Percentiles rank a stretch among this genome's conserved stretches.
Conservation (phyloP, 2,113 vertebrate genomes). For the Motacilla tschutschensis region DNA sequence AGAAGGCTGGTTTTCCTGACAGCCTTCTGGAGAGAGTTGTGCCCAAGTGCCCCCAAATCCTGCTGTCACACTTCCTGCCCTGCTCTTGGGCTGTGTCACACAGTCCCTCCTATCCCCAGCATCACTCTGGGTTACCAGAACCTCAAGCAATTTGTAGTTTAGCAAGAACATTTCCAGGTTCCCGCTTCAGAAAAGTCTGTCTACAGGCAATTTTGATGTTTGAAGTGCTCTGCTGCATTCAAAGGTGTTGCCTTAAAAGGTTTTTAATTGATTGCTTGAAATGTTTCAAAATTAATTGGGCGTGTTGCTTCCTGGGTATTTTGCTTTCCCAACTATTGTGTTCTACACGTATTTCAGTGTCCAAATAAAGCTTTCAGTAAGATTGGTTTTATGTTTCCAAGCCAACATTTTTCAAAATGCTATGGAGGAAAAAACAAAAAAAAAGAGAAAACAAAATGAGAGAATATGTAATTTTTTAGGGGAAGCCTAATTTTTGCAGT, state of each 20-base stretch:
- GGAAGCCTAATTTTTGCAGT: neutral
- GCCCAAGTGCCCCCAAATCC: neutral
- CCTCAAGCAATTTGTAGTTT: neutral
- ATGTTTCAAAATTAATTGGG: neutral
- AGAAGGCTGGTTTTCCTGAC: neutral
- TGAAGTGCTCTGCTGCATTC: neutral
- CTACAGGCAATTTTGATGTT: neutral
- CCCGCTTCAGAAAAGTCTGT: neutral
- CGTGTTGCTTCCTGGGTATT: neutral
- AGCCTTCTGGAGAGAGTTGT: neutral
- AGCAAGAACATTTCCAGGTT: neutral
- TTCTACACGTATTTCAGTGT: neutral
- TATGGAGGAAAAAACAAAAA: neutral
- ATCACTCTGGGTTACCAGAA: neutral
- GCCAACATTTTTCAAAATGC: neutral
- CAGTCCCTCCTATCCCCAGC: accelerated
- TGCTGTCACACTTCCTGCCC: neutral
- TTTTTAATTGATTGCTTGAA: neutral
- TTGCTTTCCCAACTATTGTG: neutral
- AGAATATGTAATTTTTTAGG: neutral
- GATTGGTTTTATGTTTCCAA: neutral
- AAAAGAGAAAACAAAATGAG: neutral
- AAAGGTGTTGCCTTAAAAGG: neutral
- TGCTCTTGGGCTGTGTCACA: accelerated
- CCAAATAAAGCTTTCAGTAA: neutral